These are phyloP conservation scores for Sicus ferrugineus DNA, from an alignment of 2,888 invertebrate genomes.

Conservation along the genomic window DNA sequence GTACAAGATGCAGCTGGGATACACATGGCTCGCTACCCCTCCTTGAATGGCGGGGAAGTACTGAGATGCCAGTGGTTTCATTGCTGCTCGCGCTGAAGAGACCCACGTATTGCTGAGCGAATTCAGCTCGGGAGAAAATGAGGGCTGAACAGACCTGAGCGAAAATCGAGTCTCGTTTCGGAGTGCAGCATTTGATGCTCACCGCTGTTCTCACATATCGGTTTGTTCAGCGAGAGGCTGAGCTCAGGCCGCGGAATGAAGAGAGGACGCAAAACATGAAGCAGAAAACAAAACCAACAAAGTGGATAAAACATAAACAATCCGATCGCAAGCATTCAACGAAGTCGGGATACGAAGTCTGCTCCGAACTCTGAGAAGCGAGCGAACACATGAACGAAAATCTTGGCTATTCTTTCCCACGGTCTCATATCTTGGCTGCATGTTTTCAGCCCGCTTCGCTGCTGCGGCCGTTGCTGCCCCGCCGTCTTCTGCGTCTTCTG, in stretches of 20 bases:
- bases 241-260: background rate
- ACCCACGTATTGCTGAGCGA: background rate
- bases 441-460: conserved; percentile 41
- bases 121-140: conserved; percentile 3
- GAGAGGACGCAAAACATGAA: conserved; percentile 15
- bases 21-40: too few relatives aligned
- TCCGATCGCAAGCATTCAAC: conserved; percentile 41
- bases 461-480: conserved; percentile 32
- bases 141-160: conserved; percentile 5
- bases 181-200: background rate
- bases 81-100: background rate
- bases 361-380: conserved; percentile 41
- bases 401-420: conserved; percentile 64
- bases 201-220: background rate
- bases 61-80: too few relatives aligned
- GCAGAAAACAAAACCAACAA: conserved; percentile 35
- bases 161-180: conserved; percentile 33
- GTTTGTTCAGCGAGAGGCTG: background rate
- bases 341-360: conserved; percentile 31
- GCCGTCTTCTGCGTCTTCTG: conserved; percentile 49
- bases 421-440: conserved; percentile 63
- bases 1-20: too few relatives aligned
- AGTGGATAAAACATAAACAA: conserved; percentile 36
- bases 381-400: conserved; percentile 49
- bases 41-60: background rate